A percentile compares a stretch with the other conserved stretches of the same genome.
Evolutionary conservation across 2,888 invertebrate genomes (phyloP).

Genomic region (Leptopilina drosophilae): DNA sequence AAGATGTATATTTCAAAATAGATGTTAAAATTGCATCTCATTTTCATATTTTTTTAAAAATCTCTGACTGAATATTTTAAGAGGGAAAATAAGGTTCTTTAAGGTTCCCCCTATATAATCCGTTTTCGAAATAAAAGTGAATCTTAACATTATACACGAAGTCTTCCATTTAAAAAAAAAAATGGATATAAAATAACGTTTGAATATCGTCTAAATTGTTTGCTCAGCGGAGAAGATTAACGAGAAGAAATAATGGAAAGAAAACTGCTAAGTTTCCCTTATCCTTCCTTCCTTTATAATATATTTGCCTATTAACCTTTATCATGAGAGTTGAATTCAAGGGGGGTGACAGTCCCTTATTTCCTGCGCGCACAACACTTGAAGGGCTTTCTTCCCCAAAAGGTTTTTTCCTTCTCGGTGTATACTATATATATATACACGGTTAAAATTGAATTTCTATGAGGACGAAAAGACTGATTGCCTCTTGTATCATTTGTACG

Average conservation of each 20-base stretch:
- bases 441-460: conserved; percentile 36
- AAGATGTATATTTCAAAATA: too few relatives aligned
- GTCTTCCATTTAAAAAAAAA: too few relatives aligned
- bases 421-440: background rate
- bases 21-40: too few relatives aligned
- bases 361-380: conserved; percentile 2
- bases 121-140: too few relatives aligned
- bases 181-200: background rate
- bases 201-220: background rate
- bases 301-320: conserved; percentile 37
- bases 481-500: conserved; percentile 39
- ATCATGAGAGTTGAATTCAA: conserved; percentile 30
- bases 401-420: background rate
- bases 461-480: conserved; percentile 38
- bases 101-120: too few relatives aligned
- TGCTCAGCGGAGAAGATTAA: conserved; percentile 1
- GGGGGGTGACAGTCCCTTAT: conserved; percentile 39
- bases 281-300: conserved; percentile 1
- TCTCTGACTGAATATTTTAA: too few relatives aligned
- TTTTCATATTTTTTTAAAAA: too few relatives aligned
- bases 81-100: too few relatives aligned
- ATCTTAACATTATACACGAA: too few relatives aligned
- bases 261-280: background rate
- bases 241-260: conserved; percentile 16
- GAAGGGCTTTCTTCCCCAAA: conserved; percentile 21